A percentile compares a stretch with the other conserved stretches of the same genome.
Conservation (phyloP, 2,113 vertebrate species). For the Sceloporus tristichus region DNA sequence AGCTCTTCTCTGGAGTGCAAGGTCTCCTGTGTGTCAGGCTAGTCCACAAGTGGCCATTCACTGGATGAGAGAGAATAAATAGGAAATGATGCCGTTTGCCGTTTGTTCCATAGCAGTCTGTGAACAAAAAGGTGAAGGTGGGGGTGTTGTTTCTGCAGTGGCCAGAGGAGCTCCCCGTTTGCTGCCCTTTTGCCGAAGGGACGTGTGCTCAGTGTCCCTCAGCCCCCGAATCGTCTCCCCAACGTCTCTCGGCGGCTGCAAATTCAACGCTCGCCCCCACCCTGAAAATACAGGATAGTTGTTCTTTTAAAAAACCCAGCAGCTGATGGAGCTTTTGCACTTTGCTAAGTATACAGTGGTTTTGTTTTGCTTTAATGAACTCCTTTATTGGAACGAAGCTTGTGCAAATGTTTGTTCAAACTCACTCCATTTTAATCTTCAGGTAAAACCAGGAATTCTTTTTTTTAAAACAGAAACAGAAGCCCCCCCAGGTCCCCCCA, state of each 20-base stretch:
- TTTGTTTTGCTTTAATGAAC: slow-evolving; percentile 48
- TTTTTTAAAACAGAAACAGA: slow-evolving; percentile 71
- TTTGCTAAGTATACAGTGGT: slow-evolving; percentile 70
- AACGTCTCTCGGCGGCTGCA: slow-evolving; percentile 46
- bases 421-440: slow-evolving; percentile 69
- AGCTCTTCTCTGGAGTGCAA: slow-evolving; percentile 69
- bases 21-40: slow-evolving; percentile 64
- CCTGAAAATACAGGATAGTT: slow-evolving; percentile 51
- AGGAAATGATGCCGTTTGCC: slow-evolving; percentile 63
- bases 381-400: slow-evolving; percentile 51
- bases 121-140: slow-evolving; percentile 51
- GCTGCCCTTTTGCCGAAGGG: slow-evolving; percentile 29
- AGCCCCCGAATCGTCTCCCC: background rate
- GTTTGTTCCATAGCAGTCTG: slow-evolving; percentile 63
- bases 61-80: slow-evolving; percentile 62
- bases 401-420: slow-evolving; percentile 78
- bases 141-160: slow-evolving; percentile 21
- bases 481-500: slow-evolving; percentile 66
- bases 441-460: slow-evolving; percentile 77
- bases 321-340: slow-evolving; percentile 53
- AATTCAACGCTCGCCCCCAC: background rate
- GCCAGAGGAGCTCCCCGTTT: background rate
- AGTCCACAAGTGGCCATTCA: slow-evolving; percentile 72
- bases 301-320: slow-evolving; percentile 65
- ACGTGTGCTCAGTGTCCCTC: slow-evolving; percentile 27